Evolutionary conservation across 1,140 invertebrate species (phyloP).

Genomic region (Condylostylus longicornis): DNA sequence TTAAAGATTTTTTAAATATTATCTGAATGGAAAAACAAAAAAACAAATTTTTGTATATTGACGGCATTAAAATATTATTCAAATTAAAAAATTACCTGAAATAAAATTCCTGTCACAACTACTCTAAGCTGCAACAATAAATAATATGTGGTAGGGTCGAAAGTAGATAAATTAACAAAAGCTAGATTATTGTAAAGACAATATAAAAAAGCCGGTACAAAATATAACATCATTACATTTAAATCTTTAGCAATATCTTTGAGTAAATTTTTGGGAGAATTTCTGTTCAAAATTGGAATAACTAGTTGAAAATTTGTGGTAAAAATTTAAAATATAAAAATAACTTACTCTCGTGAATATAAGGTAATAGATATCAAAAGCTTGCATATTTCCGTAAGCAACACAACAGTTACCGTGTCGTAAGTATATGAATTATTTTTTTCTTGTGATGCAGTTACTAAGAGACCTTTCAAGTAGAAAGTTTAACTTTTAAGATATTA

Average conservation of each 20-base stretch:
- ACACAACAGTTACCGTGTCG: conserved; percentile 73
- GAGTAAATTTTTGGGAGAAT: conserved; percentile 35
- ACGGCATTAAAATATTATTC: background rate
- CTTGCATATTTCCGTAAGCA: conserved; percentile 79
- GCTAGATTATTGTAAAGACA: conserved; percentile 91
- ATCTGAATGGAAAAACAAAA: conserved; percentile 38
- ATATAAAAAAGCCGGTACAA: conserved; percentile 80
- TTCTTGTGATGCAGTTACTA: conserved; percentile 78
- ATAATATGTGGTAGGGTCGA: conserved; percentile 91
- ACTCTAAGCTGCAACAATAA: conserved; percentile 84
- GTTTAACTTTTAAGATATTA: conserved; percentile 3
- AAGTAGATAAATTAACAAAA: conserved; percentile 76
- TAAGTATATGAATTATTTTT: conserved; percentile 68
- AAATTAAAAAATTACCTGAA: conserved; percentile 55
- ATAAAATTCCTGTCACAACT: conserved; percentile 80
- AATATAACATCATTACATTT: conserved; percentile 64
- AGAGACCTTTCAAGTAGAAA: conserved; percentile 49
- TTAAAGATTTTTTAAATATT: conserved; percentile 74
- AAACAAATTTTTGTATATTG: background rate
- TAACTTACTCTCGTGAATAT: conserved; percentile 56
- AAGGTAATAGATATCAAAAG: conserved; percentile 52
- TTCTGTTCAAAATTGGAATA: conserved; percentile 18
- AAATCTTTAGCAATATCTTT: conserved; percentile 41
- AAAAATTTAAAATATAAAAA: conserved; percentile 7
- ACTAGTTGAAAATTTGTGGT: conserved; percentile 1